phyloP scores from a whole-genome alignment of 2,113 vertebrate species.

The Pionites leucogaster region DNA sequence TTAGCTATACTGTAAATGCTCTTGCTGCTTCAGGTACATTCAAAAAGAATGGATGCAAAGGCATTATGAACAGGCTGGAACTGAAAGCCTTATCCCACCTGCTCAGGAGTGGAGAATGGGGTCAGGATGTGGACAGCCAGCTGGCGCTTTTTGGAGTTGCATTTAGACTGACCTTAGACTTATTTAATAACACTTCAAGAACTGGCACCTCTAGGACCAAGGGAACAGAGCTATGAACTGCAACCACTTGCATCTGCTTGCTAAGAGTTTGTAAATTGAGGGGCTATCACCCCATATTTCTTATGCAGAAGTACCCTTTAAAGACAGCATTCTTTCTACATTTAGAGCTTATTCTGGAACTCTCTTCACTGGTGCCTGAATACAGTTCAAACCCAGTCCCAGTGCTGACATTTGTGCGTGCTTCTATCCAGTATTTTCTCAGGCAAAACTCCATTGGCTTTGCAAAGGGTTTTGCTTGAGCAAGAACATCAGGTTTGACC shows the following conservation, averaged over 20 bases:
- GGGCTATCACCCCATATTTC: neutral
- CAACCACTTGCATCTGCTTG: neutral
- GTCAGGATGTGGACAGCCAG: neutral
- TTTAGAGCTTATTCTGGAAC: slow-evolving; percentile 33
- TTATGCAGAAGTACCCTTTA: neutral
- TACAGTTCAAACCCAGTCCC: slow-evolving; percentile 25
- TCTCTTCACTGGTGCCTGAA: slow-evolving; percentile 8
- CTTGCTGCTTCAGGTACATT: neutral
- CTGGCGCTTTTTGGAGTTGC: neutral
- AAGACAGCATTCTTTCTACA: neutral
- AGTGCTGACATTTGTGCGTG: slow-evolving; percentile 46
- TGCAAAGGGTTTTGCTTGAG: slow-evolving; percentile 18
- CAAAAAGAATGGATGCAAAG: neutral
- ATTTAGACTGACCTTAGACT: neutral
- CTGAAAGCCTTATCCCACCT: neutral
- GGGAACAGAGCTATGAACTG: neutral
- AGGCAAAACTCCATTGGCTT: slow-evolving; percentile 64
- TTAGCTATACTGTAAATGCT: neutral
- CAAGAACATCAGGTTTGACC: slow-evolving; percentile 56
- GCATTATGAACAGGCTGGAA: neutral
- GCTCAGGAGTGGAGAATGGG: neutral
- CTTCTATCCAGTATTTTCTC: slow-evolving; percentile 53
- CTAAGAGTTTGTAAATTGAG: neutral
- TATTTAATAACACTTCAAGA: neutral
- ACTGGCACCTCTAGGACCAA: neutral